Evolutionary conservation across 2,888 invertebrate genomes (phyloP), one percentile per base, ranked within the genome.

Genomic region (Harpalus rubripes): DNA sequence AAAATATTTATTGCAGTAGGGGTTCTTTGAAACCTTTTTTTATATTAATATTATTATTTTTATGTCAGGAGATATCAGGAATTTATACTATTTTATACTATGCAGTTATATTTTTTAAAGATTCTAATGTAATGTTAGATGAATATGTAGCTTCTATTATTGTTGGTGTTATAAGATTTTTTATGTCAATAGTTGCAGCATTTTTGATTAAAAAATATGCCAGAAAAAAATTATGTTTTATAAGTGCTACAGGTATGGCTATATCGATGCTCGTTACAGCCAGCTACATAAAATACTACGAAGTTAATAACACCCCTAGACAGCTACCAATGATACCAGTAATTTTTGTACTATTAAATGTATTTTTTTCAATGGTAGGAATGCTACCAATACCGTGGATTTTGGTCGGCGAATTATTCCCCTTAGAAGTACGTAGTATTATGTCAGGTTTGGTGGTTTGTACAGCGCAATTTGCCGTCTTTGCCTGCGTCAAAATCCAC

Each of bases 371-470:
- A 86, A 96, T 95, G 95, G 92, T 95, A 0, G 95, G 95, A 0
- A 95, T 95, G 90, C 90, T 95, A 0, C 95, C 95, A 26, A 91
- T 96, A 4, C 95, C 95, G 0, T 95, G 95, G 95, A 94, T 95
- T 39, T 94, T 96, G 93, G 95, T 94, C 0, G 95, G 95, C 0
- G 95, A 95, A 88, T 89, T 95, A 63, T 95, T 95, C 87, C 95
- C 95, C 1, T 92, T 95, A 86, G 93, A 93, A 85, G 94, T 95
- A 1, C 91, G 95, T 87, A 95, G 95, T 0, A 93, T 95, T 0
- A 94, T 95, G 93, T 94, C 95, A 0, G 95, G 95, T 0, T 90
- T 95, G 0, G 95, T 95, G 0, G 93, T 95, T 0, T 95, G 95
- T 84, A 93, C 95, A 79, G 95, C 94, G 0, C 95, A 96, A 87